A percentile compares a stretch with the other conserved stretches of the same genome.
These are phyloP conservation scores for Mythimna ferrago DNA, from an alignment of 2,888 invertebrate genomes.

Conservation along the genomic window DNA sequence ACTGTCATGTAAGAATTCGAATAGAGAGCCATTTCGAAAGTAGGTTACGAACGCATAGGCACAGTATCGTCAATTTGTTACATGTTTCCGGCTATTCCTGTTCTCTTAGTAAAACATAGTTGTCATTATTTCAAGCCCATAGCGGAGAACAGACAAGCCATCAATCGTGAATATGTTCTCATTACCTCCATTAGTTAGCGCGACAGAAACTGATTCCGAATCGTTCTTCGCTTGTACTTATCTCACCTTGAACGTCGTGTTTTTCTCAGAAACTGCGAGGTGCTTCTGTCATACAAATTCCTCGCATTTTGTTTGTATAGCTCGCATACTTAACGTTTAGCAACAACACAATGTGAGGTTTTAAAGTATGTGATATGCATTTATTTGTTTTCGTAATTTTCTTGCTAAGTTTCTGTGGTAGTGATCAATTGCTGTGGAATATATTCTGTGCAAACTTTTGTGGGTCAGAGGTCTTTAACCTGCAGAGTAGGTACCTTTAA, in stretches of 20 bases:
- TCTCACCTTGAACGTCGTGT: constrained; percentile 76
- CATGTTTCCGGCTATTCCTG: neutral
- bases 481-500: neutral
- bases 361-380: constrained; percentile 19
- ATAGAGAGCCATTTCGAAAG: neutral
- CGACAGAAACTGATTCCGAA: constrained; percentile 63
- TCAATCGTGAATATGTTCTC: constrained; percentile 53
- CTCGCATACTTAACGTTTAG: constrained; percentile 56
- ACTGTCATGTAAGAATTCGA: neutral
- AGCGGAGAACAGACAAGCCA: constrained; percentile 29
- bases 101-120: neutral
- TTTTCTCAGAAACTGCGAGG: constrained; percentile 76
- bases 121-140: constrained; percentile 2
- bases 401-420: neutral
- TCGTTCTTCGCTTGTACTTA: constrained; percentile 67
- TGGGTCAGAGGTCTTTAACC: constrained; percentile 15
- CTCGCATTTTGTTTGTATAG: constrained; percentile 71
- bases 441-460: neutral
- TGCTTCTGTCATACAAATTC: constrained; percentile 79
- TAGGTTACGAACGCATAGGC: neutral
- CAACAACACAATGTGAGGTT: constrained; percentile 43
- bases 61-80: neutral
- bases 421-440: neutral
- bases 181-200: constrained; percentile 56
- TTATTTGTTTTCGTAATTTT: constrained; percentile 27